A percentile compares a stretch with the other conserved stretches of the same genome.
These are phyloP conservation scores for Aspidiotus rigidus DNA, from an alignment of 2,888 invertebrate genomes.

Conservation along the genomic window DNA sequence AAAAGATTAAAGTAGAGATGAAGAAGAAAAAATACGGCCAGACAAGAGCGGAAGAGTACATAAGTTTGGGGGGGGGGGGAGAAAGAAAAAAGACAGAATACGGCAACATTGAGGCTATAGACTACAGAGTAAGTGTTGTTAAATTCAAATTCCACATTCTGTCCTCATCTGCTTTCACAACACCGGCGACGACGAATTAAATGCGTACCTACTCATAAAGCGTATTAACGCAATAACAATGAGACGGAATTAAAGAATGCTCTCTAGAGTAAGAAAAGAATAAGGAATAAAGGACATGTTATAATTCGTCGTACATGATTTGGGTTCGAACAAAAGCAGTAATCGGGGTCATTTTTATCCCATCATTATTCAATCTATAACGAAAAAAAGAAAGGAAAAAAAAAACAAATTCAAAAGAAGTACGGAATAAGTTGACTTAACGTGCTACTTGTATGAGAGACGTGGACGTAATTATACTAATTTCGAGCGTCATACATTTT, in stretches of 20 bases:
- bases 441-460: neutral
- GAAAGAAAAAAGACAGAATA: too few species aligned
- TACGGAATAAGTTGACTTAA: neutral
- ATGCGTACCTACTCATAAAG: neutral
- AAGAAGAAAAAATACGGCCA: too few species aligned
- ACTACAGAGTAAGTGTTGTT: neutral
- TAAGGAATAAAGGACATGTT: neutral
- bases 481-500: neutral
- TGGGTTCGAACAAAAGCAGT: constrained; percentile 10
- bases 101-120: too few species aligned
- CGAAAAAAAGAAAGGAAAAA: constrained; percentile 1
- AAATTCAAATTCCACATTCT: constrained; percentile 2
- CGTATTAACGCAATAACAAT: constrained; percentile 4
- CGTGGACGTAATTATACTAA: constrained; percentile 4
- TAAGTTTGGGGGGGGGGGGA: too few species aligned
- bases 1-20: too few species aligned
- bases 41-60: too few species aligned
- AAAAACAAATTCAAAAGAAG: neutral
- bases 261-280: too few species aligned
- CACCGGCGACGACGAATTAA: neutral
- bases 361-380: constrained; percentile 13
- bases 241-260: neutral
- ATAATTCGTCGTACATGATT: constrained; percentile 10
- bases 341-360: constrained; percentile 21
- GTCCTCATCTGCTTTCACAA: neutral